phyloP scores from a whole-genome alignment of 2,797 vertebrate genomes.

The Aulostomus chinensis region DNA sequence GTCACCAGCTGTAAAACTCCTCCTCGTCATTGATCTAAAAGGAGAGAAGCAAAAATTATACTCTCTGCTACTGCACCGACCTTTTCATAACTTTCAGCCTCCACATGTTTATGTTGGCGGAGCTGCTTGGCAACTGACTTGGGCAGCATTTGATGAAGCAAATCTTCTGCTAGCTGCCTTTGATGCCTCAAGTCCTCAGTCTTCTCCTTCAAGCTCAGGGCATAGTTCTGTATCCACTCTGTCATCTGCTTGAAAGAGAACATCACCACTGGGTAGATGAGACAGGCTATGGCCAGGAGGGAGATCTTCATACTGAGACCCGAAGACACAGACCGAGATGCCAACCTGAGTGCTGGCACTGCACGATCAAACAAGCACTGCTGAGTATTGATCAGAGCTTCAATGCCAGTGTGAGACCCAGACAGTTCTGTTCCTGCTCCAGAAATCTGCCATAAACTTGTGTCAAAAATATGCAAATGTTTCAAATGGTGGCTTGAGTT shows the following conservation, averaged over 20 bases:
- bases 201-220: constrained; percentile 80
- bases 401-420: constrained; percentile 44
- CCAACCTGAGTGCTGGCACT: constrained; percentile 65
- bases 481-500: constrained; percentile 31
- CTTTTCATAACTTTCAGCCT: constrained; percentile 91
- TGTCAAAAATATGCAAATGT: constrained; percentile 23
- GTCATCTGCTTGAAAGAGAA: constrained; percentile 89
- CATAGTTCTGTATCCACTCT: constrained; percentile 86
- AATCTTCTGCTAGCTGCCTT: constrained; percentile 84
- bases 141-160: constrained; percentile 92
- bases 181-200: constrained; percentile 83
- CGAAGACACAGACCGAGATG: constrained; percentile 76
- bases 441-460: constrained; percentile 49
- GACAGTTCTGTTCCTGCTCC: constrained; percentile 23
- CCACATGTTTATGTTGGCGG: constrained; percentile 80
- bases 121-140: constrained; percentile 90
- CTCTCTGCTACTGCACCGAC: constrained; percentile 54
- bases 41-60: background rate
- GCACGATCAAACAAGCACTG: constrained; percentile 76
- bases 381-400: constrained; percentile 62
- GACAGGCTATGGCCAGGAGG: constrained; percentile 79
- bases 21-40: too few relatives aligned
- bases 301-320: constrained; percentile 81
- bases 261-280: constrained; percentile 86
- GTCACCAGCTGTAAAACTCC: too few relatives aligned